Conservation (phyloP, 2,888 invertebrate genomes). For the Andricus curvator region DNA sequence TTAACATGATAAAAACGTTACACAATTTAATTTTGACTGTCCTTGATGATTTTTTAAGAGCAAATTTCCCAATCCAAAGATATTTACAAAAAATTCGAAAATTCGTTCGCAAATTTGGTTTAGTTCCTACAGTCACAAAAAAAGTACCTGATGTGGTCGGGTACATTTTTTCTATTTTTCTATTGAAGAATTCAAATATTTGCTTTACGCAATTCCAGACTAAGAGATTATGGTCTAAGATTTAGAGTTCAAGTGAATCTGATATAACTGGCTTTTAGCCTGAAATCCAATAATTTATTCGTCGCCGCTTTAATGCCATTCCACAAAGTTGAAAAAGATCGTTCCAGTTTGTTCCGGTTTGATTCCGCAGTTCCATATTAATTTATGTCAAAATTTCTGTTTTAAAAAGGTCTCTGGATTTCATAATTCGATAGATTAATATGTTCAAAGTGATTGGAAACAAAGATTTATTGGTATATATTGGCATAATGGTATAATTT, state of each 20-base stretch:
- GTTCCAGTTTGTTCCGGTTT: constrained; percentile 20
- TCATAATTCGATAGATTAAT: constrained; percentile 25
- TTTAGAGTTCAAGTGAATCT: not conserved
- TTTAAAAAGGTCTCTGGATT: constrained; percentile 5
- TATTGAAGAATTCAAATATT: constrained; percentile 7
- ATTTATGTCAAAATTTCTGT: not conserved
- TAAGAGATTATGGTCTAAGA: not conserved
- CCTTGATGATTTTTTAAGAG: too few species aligned
- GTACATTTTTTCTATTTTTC: not conserved
- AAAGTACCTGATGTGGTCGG: not conserved
- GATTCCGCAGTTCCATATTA: not conserved
- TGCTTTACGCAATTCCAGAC: constrained; percentile 3
- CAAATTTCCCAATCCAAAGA: too few species aligned
- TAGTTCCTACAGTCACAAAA: not conserved
- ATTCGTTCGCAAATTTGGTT: too few species aligned
- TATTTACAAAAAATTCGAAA: too few species aligned
- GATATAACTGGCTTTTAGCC: not conserved
- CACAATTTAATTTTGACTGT: too few species aligned
- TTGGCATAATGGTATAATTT: not conserved
- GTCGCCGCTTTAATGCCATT: not conserved
- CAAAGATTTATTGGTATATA: not conserved
- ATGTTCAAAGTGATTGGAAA: not conserved
- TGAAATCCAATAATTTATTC: constrained; percentile 18
- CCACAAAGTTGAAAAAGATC: not conserved
- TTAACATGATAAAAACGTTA: too few species aligned